Evolutionary conservation across 2,797 vertebrate genomes (phyloP).

Genomic region (Sus cebifrons): DNA sequence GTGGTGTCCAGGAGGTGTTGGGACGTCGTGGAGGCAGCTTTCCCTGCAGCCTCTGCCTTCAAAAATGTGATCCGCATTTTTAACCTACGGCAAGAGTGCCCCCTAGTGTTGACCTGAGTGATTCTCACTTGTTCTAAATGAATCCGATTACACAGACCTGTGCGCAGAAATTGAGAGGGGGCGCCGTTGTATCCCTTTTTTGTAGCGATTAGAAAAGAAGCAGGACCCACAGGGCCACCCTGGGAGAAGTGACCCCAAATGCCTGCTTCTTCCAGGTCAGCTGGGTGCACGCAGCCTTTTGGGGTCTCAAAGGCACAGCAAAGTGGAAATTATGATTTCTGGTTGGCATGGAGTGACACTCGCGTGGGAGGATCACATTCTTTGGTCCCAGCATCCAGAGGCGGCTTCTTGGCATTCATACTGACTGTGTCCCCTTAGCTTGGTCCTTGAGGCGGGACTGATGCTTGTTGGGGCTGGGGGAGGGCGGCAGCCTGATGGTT

Average conservation of each 20-base stretch:
- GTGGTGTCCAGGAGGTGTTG: background rate
- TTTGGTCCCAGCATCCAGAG: background rate
- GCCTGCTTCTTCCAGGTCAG: fast-evolving
- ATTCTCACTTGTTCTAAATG: background rate
- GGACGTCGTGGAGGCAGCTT: background rate
- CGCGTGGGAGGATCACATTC: background rate
- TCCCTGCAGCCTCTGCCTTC: background rate
- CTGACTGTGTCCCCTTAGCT: background rate
- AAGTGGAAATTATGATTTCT: background rate
- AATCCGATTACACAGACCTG: background rate
- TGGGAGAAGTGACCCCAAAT: background rate
- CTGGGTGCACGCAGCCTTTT: fast-evolving
- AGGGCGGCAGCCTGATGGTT: fast-evolving
- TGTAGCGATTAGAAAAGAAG: background rate
- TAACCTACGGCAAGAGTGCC: constrained; percentile 81
- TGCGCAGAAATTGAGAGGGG: background rate
- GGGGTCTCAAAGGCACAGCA: background rate
- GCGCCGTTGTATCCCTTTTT: background rate
- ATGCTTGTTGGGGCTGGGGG: background rate
- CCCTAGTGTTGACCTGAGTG: constrained; percentile 85
- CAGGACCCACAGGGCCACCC: background rate
- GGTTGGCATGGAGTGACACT: background rate
- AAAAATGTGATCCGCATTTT: background rate
- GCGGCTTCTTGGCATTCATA: background rate
- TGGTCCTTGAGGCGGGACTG: background rate